Evolutionary conservation across 64 coral and sea anemone species (phyloP).

Genomic region (Pocillopora verrucosa): DNA sequence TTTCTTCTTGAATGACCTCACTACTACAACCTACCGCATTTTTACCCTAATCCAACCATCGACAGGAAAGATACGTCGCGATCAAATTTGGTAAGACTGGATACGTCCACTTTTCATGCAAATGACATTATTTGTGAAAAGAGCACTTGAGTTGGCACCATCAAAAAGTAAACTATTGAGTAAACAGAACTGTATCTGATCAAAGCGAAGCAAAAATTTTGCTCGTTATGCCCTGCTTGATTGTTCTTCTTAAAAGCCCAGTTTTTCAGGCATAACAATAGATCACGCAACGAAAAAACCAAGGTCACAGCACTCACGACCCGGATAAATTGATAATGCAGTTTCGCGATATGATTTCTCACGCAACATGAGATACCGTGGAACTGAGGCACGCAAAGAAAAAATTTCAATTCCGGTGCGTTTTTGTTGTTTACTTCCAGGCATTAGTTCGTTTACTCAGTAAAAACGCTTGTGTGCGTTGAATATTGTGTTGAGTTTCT

Average conservation of each 20-base stretch:
- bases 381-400: neutral
- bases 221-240: neutral
- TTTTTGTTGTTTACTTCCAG: neutral
- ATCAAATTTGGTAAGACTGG: neutral
- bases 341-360: neutral
- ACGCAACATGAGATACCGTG: neutral
- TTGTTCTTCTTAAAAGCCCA: neutral
- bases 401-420: neutral
- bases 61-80: neutral
- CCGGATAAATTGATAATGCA: neutral
- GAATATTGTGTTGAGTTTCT: constrained; percentile 4
- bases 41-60: constrained; percentile 9
- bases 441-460: neutral
- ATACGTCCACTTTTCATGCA: constrained; percentile 13
- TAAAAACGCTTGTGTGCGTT: constrained; percentile 1
- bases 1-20: constrained; percentile 1
- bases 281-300: neutral
- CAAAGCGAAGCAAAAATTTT: constrained; percentile 1
- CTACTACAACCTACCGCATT: neutral
- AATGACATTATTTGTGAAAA: constrained; percentile 16
- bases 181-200: constrained; percentile 19
- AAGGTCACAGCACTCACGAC: neutral
- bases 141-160: neutral
- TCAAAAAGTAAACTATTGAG: neutral
- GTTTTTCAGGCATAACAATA: neutral